Percentiles rank a stretch among this genome's conserved stretches.
Evolutionary conservation across 2,113 vertebrate genomes (phyloP).

Genomic region (Genyomyrus donnyi): DNA sequence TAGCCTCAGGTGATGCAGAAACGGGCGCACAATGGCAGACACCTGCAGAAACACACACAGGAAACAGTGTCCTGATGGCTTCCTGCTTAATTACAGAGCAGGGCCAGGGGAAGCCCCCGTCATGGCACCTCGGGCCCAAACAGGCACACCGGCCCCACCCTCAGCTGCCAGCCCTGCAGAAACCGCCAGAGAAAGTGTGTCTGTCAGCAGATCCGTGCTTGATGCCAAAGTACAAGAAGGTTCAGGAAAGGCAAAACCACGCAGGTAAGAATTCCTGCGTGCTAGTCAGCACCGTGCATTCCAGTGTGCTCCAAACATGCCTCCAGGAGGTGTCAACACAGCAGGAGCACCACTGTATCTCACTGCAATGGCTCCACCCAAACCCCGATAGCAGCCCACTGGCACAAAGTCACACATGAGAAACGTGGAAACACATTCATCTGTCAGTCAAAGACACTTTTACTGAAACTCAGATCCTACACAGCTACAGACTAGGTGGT

Average conservation of each 20-base stretch:
- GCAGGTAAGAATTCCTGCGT: neutral
- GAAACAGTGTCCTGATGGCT: slow-evolving; percentile 57
- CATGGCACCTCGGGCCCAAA: slow-evolving; percentile 40
- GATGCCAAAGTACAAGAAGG: neutral
- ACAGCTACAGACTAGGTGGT: neutral
- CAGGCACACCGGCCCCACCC: slow-evolving; percentile 53
- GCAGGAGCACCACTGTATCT: neutral
- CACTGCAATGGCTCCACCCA: neutral
- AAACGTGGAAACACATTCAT: neutral
- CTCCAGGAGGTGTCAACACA: neutral
- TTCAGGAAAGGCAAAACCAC: neutral
- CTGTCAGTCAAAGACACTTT: neutral
- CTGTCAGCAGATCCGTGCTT: neutral
- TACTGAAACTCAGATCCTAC: neutral
- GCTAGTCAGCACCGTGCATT: neutral
- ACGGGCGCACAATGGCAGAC: slow-evolving; percentile 30
- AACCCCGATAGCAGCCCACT: neutral
- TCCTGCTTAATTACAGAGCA: slow-evolving; percentile 64
- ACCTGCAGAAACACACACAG: slow-evolving; percentile 66
- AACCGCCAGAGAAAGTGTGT: neutral
- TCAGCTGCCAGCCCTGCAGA: neutral
- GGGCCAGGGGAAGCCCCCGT: slow-evolving; percentile 32
- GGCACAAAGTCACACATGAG: neutral
- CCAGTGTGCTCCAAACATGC: neutral
- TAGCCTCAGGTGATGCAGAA: slow-evolving; percentile 43